Evolutionary conservation across 2,113 vertebrate genomes (phyloP), one percentile per base, ranked within the genome.

Genomic region (Catharus fuscescens): DNA sequence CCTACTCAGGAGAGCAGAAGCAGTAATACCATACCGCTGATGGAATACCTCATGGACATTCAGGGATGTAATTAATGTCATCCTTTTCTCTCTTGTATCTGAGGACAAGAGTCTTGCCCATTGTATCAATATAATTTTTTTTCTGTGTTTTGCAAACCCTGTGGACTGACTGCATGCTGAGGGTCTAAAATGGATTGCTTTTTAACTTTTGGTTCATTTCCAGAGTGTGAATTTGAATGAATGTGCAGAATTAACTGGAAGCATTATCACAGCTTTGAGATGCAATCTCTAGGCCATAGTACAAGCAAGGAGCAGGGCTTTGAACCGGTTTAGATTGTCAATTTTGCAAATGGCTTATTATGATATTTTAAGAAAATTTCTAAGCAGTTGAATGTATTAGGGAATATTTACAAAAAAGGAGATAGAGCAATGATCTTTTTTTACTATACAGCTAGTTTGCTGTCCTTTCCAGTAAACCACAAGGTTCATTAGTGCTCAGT

Each of bases 401-500:
- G 78, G 47, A 92, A 71, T 92, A 88, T 82, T 86, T 93, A 67
- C 32, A 70, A 40, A 92, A 61, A 34, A 78, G 10, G 25, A 86
- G 40, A n/a, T 65, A 90, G 45, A 92, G 65, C 69, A 84, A 86
- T 62, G 60, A 83, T 94, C 60, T 80, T 95, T 96, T 97, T 31
- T 96, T 90, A 96, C 80, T 90, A 1, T 78, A 80, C 90, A 95
- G 90, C 93, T 92, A 84, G 47, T 52, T 84, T 93, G 84, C 92
- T 84, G 91, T 96, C 64, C 88, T 97, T 96, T 96, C 93, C 90
- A 93, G 95, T 95, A 97, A 93, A 90, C 93, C 90, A 86, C 62
- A 81, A 95, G 88, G 83, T 91, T 97, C 85, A 67, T 92, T 86
- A 94, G 82, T 95, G 92, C 90, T 97, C 87, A 85, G 36, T 90